These are phyloP conservation scores for Tribolium freemani DNA, from an alignment of 2,888 invertebrate species.

Conservation along the genomic window DNA sequence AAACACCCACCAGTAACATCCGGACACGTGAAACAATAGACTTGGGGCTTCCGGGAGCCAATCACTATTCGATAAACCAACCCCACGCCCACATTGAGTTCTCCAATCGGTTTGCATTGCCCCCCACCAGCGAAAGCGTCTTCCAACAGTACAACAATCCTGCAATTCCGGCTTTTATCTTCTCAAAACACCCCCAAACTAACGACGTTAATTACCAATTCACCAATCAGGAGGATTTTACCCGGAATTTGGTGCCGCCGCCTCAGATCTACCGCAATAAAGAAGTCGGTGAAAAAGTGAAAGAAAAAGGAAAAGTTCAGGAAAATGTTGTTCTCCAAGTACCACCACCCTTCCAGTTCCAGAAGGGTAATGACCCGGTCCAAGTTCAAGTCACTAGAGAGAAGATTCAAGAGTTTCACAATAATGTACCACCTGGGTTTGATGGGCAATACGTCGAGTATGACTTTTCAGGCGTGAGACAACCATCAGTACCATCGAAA, in stretches of 20 bases:
- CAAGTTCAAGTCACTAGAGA: conserved; percentile 67
- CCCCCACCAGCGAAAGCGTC: conserved; percentile 65
- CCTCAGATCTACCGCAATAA: conserved; percentile 57
- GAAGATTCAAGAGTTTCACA: conserved; percentile 64
- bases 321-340: conserved; percentile 61
- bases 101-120: conserved; percentile 62
- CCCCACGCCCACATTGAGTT: conserved; percentile 64
- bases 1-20: conserved; percentile 48
- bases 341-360: conserved; percentile 61
- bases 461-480: conserved; percentile 51
- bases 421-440: conserved; percentile 57
- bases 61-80: conserved; percentile 68
- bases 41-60: conserved; percentile 62
- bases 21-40: conserved; percentile 57
- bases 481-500: conserved; percentile 53
- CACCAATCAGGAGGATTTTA: conserved; percentile 63
- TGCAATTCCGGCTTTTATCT: conserved; percentile 48
- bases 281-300: conserved; percentile 32
- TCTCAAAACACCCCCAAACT: conserved; percentile 54
- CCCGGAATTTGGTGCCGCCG: conserved; percentile 68
- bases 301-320: conserved; percentile 52
- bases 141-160: conserved; percentile 63
- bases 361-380: conserved; percentile 43
- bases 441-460: conserved; percentile 56
- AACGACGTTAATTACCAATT: conserved; percentile 57